Conservation (phyloP, 2,113 vertebrate genomes). For the Motacilla tschutschensis region DNA sequence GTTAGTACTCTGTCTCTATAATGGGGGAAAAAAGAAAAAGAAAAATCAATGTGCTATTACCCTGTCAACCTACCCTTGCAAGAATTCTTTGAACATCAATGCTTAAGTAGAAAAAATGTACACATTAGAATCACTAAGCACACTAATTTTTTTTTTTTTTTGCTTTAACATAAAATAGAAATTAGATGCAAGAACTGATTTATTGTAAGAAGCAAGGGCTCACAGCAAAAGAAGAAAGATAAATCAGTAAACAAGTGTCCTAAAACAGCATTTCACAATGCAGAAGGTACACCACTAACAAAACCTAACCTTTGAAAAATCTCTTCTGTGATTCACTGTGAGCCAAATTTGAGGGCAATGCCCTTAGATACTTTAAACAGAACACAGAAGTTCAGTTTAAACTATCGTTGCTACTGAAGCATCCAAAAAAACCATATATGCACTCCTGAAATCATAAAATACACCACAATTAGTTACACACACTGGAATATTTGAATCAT, state of each 20-base stretch:
- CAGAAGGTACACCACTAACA: background rate
- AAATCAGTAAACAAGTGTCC: background rate
- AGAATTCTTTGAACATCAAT: constrained; percentile 35
- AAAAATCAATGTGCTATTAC: constrained; percentile 56
- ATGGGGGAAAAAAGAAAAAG: background rate
- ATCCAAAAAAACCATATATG: background rate
- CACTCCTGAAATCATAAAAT: background rate
- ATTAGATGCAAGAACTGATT: constrained; percentile 5
- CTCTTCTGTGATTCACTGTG: background rate
- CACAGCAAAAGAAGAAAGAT: background rate
- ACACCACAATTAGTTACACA: background rate
- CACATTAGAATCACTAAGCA: constrained; percentile 39
- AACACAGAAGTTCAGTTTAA: background rate
- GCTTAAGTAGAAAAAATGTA: constrained; percentile 37
- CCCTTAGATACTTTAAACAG: background rate
- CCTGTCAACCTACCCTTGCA: constrained; percentile 32
- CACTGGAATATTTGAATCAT: background rate
- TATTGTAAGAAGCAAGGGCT: background rate
- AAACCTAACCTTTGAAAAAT: background rate
- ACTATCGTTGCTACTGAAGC: background rate
- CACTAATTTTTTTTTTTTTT: constrained; percentile 8
- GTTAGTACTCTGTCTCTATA: constrained; percentile 32
- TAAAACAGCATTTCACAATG: background rate
- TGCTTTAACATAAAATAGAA: constrained; percentile 24
- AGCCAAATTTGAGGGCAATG: background rate